Evolutionary conservation across 2,888 invertebrate genomes (phyloP).

Genomic region (Graphium colonna): DNA sequence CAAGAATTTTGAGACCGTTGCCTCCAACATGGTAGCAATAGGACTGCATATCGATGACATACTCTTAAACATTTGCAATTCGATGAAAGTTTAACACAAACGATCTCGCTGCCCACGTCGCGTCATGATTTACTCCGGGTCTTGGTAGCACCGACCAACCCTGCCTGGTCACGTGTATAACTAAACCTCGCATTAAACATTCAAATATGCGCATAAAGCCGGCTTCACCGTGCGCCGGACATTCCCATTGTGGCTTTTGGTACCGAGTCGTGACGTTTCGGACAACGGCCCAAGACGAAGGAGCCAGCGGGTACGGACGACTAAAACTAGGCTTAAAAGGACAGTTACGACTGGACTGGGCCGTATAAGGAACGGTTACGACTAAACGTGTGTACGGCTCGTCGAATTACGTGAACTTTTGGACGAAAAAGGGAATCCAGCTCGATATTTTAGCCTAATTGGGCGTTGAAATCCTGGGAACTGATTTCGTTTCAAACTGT

Average conservation of each 20-base stretch:
- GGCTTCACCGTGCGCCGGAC: slow-evolving; percentile 61
- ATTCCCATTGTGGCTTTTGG: slow-evolving; percentile 64
- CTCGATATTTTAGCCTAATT: background rate
- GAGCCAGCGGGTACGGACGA: slow-evolving; percentile 24
- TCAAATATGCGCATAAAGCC: slow-evolving; percentile 62
- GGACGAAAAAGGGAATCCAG: background rate
- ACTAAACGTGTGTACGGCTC: background rate
- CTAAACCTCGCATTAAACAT: slow-evolving; percentile 48
- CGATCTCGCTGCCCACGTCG: background rate
- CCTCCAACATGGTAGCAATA: too few relatives aligned
- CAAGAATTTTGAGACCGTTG: too few relatives aligned
- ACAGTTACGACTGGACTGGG: background rate
- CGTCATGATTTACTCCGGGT: slow-evolving; percentile 6
- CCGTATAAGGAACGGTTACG: background rate
- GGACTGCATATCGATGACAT: too few relatives aligned
- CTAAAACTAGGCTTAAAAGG: background rate
- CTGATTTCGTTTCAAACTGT: too few relatives aligned
- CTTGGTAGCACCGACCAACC: slow-evolving; percentile 7
- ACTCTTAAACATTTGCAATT: too few relatives aligned
- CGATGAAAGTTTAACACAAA: background rate
- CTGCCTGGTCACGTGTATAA: slow-evolving; percentile 41
- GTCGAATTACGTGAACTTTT: background rate
- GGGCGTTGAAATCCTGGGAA: background rate
- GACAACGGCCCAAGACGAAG: slow-evolving; percentile 36
- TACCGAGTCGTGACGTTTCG: slow-evolving; percentile 64